phyloP scores from a whole-genome alignment of 2,888 invertebrate genomes.

The Apeira syringaria region DNA sequence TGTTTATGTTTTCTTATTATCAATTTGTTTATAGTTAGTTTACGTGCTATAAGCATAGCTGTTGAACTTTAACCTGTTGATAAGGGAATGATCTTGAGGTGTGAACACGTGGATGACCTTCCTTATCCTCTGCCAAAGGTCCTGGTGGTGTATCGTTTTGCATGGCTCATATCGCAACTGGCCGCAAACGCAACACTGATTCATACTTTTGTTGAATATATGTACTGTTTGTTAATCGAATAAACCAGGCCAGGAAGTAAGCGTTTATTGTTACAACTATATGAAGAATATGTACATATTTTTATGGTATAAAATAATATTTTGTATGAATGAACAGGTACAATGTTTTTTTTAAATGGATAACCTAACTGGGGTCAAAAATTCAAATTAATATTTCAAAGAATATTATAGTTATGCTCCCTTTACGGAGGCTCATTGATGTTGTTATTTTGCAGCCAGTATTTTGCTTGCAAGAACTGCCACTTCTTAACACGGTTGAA shows the following conservation, averaged over 20 bases:
- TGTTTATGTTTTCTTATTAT: conserved; percentile 17
- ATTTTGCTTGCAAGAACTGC: no score
- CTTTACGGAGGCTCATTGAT: no score
- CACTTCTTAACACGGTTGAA: no score
- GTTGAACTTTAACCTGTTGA: conserved; percentile 27
- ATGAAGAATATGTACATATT: no score
- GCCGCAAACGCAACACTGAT: conserved; percentile 11
- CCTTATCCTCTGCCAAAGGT: conserved; percentile 20
- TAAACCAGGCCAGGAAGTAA: background rate
- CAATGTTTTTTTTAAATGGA: no score
- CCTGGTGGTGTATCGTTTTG: conserved; percentile 13
- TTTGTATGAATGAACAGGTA: no score
- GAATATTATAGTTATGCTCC: no score
- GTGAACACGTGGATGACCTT: conserved; percentile 30
- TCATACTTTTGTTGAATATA: conserved; percentile 2
- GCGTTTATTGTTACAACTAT: background rate
- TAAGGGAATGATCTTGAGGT: conserved; percentile 21
- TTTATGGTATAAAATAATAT: no score
- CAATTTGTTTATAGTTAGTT: conserved; percentile 22
- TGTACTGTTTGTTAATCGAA: background rate
- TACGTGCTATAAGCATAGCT: conserved; percentile 15
- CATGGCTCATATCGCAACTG: no score
- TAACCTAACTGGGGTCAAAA: no score
- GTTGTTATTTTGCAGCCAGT: no score
- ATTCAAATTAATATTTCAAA: no score